Evolutionary conservation across 2,113 vertebrate genomes (phyloP).

Genomic region (Hippocampus guttulatus): DNA sequence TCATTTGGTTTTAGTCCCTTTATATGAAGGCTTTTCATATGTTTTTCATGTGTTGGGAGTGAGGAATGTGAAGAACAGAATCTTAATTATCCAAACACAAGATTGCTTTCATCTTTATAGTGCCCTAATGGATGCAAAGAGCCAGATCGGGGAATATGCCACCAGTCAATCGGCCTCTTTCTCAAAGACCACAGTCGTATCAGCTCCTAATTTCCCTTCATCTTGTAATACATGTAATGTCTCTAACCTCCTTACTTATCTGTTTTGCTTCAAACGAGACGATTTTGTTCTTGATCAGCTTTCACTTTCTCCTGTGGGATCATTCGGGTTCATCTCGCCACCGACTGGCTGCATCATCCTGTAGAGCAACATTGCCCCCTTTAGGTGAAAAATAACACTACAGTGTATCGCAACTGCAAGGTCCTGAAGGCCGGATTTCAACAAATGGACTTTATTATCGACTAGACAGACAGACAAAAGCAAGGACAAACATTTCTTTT

Average conservation of each 20-base stretch:
- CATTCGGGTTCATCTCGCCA: background rate
- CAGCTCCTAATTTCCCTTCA: background rate
- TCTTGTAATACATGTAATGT: background rate
- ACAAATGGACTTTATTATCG: background rate
- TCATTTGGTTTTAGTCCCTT: background rate
- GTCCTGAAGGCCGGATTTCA: background rate
- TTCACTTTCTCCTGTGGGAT: slow-evolving; percentile 1
- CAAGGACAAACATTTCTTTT: no score
- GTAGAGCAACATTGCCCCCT: background rate
- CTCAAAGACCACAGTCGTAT: background rate
- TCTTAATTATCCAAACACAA: background rate
- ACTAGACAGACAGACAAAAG: background rate
- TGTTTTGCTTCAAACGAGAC: background rate
- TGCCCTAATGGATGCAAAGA: background rate
- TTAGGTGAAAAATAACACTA: background rate
- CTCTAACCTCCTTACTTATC: slow-evolving; percentile 4
- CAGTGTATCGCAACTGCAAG: background rate
- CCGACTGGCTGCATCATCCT: background rate
- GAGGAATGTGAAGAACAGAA: slow-evolving; percentile 2
- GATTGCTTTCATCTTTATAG: background rate
- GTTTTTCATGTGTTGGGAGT: background rate
- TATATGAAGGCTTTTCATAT: background rate
- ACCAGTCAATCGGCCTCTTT: background rate
- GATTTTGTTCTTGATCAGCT: background rate
- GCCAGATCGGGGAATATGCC: background rate